Base-by-base conservation (phyloP, 2,113 vertebrate genomes). In the Halcyon malimbica region DNA sequence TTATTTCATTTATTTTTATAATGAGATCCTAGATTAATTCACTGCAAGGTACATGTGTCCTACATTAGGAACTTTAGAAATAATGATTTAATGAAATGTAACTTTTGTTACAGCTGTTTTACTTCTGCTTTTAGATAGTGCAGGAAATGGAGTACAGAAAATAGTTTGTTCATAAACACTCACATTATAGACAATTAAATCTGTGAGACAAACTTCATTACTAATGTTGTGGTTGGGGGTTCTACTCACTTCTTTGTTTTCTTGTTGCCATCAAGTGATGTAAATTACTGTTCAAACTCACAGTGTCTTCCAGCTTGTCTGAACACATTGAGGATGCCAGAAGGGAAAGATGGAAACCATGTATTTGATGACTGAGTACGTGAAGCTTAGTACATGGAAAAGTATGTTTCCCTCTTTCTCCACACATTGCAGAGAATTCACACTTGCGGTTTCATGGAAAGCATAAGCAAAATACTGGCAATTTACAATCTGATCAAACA, bases 401-500 rank as follows among this genome's bases (percentile, higher is more conserved):
- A 1, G 2, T 70, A 59, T 69, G 11, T 62, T 81, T 75, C 5
- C 1, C 3, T 78, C 35, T 82, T 79, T 19, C 21, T 42, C 23
- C 0, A 0, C 7, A 9, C 4, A 11, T 25, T 60, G 8, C 29
- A 73, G 28, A 83, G 21, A 80, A 50, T 62, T 75, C 4, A 0
- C 10, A 35, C 3, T 39, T 73, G n/a, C 1, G 29, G 17, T 25
- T 75, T 71, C 51, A 46, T 0, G 0, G 20, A 67, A 70, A 64
- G 14, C 20, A 0, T 20, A 54, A 68, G 15, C 2, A 83, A 89
- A 64, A 51, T 42, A 37, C 15, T 60, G 14, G 2, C 10, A 69
- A 39, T 70, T 91, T 77, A 23, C 20, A 48, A 9, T 41, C 31
- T 69, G 26, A 65, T 73, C 16, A 83, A 59, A 77, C 19, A 53